Percentiles rank a stretch among this genome's conserved stretches.
phyloP scores from a whole-genome alignment of 2,888 invertebrate genomes.

The Bombylius discolor region DNA sequence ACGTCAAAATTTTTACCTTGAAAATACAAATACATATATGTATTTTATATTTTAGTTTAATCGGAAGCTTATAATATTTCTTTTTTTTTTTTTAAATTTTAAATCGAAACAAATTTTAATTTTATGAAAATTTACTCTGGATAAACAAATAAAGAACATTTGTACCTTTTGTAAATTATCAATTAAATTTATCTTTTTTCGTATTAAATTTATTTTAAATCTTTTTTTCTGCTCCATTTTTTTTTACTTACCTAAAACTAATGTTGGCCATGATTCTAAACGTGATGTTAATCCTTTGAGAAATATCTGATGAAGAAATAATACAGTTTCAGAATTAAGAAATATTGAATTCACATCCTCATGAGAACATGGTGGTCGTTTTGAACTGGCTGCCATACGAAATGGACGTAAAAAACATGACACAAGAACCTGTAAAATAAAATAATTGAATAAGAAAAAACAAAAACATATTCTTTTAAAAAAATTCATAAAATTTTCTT shows the following conservation, averaged over 20 bases:
- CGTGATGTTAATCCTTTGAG: constrained; percentile 81
- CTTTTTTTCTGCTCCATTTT: neutral
- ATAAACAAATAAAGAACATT: too few species aligned
- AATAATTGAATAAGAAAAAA: neutral
- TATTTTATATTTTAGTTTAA: too few species aligned
- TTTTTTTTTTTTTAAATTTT: too few species aligned
- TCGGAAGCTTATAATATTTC: too few species aligned
- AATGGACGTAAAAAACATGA: constrained; percentile 81
- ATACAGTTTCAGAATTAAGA: constrained; percentile 80
- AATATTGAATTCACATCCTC: constrained; percentile 92
- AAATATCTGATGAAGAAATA: constrained; percentile 89
- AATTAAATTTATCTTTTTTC: neutral
- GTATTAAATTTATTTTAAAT: neutral
- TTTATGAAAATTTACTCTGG: too few species aligned
- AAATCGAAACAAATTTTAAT: too few species aligned
- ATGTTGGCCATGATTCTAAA: constrained; percentile 87
- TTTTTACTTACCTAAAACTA: constrained; percentile 61
- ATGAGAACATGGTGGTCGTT: constrained; percentile 83
- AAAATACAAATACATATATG: too few species aligned
- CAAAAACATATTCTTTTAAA: too few species aligned
- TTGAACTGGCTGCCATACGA: constrained; percentile 88
- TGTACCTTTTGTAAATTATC: too few species aligned
- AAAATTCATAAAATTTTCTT: too few species aligned
- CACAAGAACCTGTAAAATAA: constrained; percentile 43
- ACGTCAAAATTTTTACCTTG: too few species aligned